phyloP scores from a whole-genome alignment of 2,797 vertebrate genomes.

The Potorous gilbertii region DNA sequence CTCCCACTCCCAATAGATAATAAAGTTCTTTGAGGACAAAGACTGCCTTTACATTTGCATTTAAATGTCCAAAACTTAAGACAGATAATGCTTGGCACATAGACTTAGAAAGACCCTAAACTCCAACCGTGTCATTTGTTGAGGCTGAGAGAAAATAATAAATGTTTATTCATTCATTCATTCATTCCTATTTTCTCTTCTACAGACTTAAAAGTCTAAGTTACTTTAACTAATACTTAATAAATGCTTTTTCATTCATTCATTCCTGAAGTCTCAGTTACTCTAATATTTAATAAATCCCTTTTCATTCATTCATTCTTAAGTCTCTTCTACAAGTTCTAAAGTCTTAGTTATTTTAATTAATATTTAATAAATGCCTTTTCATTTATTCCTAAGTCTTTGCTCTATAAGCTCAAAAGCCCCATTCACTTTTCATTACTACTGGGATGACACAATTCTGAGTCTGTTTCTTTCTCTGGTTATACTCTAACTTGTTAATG shows the following conservation, averaged over 20 bases:
- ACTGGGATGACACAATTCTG: not conserved
- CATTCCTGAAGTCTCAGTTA: not conserved
- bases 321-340: not conserved
- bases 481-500: not conserved
- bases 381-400: not conserved
- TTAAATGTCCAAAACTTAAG: not conserved
- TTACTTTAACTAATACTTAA: no score
- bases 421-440: not conserved
- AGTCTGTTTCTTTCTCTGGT: not conserved
- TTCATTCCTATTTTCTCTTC: not conserved
- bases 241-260: no score
- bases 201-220: no score
- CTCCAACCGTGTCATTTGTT: not conserved
- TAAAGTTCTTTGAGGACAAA: not conserved
- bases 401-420: not conserved
- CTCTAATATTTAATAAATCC: no score
- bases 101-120: not conserved
- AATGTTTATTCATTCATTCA: not conserved
- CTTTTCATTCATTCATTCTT: not conserved
- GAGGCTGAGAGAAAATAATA: not conserved
- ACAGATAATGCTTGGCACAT: not conserved
- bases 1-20: not conserved
- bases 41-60: not conserved
- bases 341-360: not conserved
- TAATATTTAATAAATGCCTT: not conserved